phyloP scores from a whole-genome alignment of 2,797 vertebrate species.

The Siniperca undulata region DNA sequence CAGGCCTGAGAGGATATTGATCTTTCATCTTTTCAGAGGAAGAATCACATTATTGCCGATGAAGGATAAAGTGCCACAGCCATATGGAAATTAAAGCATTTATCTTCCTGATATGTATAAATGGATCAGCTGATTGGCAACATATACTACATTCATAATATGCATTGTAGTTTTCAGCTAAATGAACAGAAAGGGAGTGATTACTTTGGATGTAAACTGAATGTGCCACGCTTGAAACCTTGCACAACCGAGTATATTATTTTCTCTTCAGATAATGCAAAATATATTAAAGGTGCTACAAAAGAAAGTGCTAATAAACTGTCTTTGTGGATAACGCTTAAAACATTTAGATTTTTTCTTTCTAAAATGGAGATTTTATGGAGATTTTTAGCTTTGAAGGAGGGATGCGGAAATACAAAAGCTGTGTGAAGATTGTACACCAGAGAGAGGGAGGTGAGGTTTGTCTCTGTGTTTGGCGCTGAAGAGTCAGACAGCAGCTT shows the following conservation, averaged over 20 bases:
- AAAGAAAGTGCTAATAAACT: constrained; percentile 33
- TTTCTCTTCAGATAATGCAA: constrained; percentile 28
- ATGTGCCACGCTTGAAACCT: constrained; percentile 23
- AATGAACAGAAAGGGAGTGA: constrained; percentile 45
- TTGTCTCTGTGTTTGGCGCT: constrained; percentile 46
- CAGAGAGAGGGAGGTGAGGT: constrained; percentile 49
- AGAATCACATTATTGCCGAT: constrained; percentile 82
- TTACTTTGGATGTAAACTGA: constrained; percentile 32
- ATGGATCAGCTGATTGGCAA: constrained; percentile 53
- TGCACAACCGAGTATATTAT: constrained; percentile 23
- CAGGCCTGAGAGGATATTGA: constrained; percentile 83
- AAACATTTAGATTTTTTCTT: background rate
- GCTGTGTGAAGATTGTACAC: constrained; percentile 25
- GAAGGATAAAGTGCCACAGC: constrained; percentile 75
- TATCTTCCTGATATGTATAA: constrained; percentile 68
- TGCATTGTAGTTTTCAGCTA: constrained; percentile 34
- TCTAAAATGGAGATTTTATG: constrained; percentile 9
- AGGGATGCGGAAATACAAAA: constrained; percentile 32
- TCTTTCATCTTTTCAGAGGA: constrained; percentile 82
- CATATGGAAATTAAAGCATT: constrained; percentile 78
- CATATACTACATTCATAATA: constrained; percentile 42
- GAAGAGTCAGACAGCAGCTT: constrained; percentile 73
- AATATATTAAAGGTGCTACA: constrained; percentile 8
- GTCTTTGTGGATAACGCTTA: constrained; percentile 7
- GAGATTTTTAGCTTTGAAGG: constrained; percentile 14